Evolutionary conservation across 2,888 invertebrate species (phyloP).

Genomic region (Epistrophella euchroma): DNA sequence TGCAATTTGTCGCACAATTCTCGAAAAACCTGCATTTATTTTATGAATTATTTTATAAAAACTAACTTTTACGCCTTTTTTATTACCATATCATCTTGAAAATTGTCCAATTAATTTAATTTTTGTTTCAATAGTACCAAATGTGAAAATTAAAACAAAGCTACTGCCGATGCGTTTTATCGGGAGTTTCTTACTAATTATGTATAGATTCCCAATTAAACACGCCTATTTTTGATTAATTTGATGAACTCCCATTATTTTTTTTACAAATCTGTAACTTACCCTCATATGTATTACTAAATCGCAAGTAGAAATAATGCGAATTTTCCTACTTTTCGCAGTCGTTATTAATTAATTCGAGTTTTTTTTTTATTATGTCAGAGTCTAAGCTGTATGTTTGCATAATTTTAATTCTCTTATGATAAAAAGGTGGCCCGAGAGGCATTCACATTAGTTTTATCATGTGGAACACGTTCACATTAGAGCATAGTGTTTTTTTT

Average conservation of each 20-base stretch:
- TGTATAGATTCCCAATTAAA: too few species aligned
- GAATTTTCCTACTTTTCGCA: conserved; percentile 38
- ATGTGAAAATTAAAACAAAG: too few species aligned
- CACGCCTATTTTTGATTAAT: not conserved
- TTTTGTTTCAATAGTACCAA: too few species aligned
- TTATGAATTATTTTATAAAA: too few species aligned
- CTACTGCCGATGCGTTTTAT: too few species aligned
- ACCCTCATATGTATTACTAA: not conserved
- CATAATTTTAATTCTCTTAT: conserved; percentile 40
- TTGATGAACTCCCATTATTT: not conserved
- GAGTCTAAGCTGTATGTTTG: conserved; percentile 28
- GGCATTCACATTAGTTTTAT: not conserved
- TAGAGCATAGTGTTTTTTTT: conserved; percentile 26
- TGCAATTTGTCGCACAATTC: too few species aligned
- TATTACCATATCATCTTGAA: too few species aligned
- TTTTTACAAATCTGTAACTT: not conserved
- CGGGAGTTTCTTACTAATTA: too few species aligned
- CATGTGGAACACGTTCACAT: conserved; percentile 47
- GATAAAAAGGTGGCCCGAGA: not conserved
- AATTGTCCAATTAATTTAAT: too few species aligned
- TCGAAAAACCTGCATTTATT: too few species aligned
- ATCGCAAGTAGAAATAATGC: not conserved
- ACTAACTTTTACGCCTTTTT: too few species aligned
- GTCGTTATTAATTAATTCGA: conserved; percentile 61
- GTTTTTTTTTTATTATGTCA: conserved; percentile 43